Conservation (phyloP, 2,797 vertebrate species). For the Coracias cyanogaster region DNA sequence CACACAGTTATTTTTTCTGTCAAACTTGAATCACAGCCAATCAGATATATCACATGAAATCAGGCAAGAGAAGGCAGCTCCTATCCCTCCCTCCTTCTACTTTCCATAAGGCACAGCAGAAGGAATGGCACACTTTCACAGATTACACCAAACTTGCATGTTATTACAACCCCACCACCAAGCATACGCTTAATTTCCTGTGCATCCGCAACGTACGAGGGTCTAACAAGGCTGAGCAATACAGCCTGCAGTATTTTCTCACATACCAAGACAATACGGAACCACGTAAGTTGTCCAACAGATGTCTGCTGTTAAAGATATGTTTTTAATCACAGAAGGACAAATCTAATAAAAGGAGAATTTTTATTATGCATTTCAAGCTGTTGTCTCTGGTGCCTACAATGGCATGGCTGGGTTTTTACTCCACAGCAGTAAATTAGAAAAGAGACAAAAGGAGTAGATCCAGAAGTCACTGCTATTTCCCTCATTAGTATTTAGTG, state of each 20-base stretch:
- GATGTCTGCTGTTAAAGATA: constrained; percentile 60
- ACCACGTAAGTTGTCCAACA: constrained; percentile 48
- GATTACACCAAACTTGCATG: constrained; percentile 23
- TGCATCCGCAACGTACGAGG: neutral
- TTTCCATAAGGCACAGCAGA: neutral
- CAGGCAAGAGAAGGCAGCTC: neutral
- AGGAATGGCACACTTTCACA: constrained; percentile 10
- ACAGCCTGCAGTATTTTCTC: constrained; percentile 57
- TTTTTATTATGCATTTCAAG: constrained; percentile 13
- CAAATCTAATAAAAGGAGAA: constrained; percentile 28
- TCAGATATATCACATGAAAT: neutral
- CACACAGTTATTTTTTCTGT: neutral
- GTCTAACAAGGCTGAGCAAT: neutral
- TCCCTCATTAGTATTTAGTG: neutral
- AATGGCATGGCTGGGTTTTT: neutral
- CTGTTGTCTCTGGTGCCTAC: neutral
- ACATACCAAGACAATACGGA: constrained; percentile 46
- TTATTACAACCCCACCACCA: constrained; percentile 29
- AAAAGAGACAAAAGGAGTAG: neutral
- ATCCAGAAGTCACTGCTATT: neutral
- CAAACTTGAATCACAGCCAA: neutral
- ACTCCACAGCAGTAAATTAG: neutral
- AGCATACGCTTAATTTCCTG: constrained; percentile 69
- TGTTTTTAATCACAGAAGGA: constrained; percentile 57
- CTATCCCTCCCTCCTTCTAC: neutral